A percentile compares a stretch with the other conserved stretches of the same genome.
phyloP scores from a whole-genome alignment of 2,113 vertebrate genomes.

The Hyperopisus bebe region DNA sequence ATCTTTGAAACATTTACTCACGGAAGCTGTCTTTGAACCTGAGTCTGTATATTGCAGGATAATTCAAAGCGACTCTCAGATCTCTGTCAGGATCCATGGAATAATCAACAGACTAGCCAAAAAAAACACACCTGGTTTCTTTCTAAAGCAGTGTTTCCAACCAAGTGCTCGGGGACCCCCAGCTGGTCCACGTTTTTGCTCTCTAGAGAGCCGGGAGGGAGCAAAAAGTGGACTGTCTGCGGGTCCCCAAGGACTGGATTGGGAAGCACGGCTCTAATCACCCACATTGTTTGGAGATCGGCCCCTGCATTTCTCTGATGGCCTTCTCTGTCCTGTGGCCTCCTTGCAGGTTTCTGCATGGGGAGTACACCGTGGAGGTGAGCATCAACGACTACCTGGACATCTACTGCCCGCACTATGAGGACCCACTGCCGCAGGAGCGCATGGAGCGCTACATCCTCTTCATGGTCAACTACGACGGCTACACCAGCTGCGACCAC shows the following conservation, averaged over 20 bases:
- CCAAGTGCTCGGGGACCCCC: background rate
- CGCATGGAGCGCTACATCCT: constrained; percentile 82
- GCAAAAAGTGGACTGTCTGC: background rate
- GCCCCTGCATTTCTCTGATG: background rate
- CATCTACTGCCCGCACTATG: constrained; percentile 94
- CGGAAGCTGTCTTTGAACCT: background rate
- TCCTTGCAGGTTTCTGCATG: constrained; percentile 69
- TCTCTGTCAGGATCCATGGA: background rate
- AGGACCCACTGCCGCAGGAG: constrained; percentile 61
- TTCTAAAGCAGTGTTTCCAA: background rate
- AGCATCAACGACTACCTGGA: constrained; percentile 96
- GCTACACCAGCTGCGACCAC: constrained; percentile 81
- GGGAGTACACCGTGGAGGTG: constrained; percentile 88
- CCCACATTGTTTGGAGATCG: background rate
- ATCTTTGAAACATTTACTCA: background rate
- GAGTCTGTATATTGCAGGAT: background rate
- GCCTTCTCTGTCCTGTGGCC: constrained; percentile 6
- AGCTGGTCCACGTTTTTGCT: background rate
- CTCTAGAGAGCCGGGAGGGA: background rate
- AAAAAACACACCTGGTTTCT: background rate
- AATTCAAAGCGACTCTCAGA: background rate
- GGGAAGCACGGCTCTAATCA: background rate
- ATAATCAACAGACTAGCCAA: background rate
- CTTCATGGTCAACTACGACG: constrained; percentile 92
- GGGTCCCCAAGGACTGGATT: background rate